Evolutionary conservation across 2,113 vertebrate species (phyloP), one percentile per base, ranked within the genome.

Genomic region (Gila orcuttii): DNA sequence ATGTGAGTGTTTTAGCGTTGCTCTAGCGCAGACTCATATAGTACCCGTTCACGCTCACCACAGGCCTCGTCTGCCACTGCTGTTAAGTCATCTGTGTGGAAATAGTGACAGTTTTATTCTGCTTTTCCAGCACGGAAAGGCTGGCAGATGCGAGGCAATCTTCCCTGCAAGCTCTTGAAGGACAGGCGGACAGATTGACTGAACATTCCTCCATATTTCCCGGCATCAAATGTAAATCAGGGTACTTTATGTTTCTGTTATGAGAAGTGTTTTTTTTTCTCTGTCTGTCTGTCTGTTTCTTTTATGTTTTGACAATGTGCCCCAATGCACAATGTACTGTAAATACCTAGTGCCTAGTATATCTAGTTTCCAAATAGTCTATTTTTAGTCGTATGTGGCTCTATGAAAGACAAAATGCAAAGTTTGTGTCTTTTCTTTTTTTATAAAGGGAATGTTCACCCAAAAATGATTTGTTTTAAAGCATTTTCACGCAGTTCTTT

Each of bases 341-440:
- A 94, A 92, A 94, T 94, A 93, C 92, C 93, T 93, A 93, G 94
- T 95, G 95, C 94, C 95, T 95, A 93, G 94, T 94, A 93, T 90
- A 93, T 92, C 89, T 95, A 93, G 93, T 95, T 94, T 95, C 92
- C 92, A 94, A 93, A 93, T 93, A 93, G 93, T 95, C 93, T 94
- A 93, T 93, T 95, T 94, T 93, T 77, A 95, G 94, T 95, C 93
- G 92, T 95, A 91, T 91, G 93, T 94, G 93, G 92, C 94, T 95
- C 91, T 94, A 93, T 39, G 62, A 80, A 89, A 82, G 33, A 89
- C 79, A 92, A 94, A 93, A 92, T 94, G 95, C 93, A 94, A 93
- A 82, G 91, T 94, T 88, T 93, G 91, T 93, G 50, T 68, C 83
- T 90, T 91, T 93, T 73, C 13, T 39, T 39, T 84, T 84, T 66